Percentiles rank a stretch among this genome's conserved stretches.
Conservation (phyloP, 2,888 invertebrate genomes). For the Patella caerulea region DNA sequence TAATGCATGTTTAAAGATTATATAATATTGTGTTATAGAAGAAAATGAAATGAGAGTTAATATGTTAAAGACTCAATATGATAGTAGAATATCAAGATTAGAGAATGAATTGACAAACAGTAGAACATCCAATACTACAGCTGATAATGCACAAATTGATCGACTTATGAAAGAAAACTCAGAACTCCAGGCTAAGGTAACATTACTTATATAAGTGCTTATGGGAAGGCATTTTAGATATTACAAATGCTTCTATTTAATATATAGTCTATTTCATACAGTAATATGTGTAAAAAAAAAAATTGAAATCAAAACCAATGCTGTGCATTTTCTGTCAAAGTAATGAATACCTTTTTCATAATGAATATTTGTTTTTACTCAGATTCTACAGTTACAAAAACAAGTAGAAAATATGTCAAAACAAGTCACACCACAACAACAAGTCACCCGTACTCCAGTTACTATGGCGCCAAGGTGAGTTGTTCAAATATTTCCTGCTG, state of each 20-base stretch:
- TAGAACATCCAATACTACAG: conserved; percentile 24
- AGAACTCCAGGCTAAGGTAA: conserved; percentile 61
- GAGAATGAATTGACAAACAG: conserved; percentile 47
- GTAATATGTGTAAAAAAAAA: no score
- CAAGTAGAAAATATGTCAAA: conserved; percentile 53
- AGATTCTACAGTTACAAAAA: conserved; percentile 56
- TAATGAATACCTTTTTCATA: no score
- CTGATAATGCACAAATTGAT: conserved; percentile 36
- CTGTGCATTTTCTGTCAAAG: no score
- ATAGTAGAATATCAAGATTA: conserved; percentile 45
- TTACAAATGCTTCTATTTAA: no score
- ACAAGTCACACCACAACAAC: conserved; percentile 39
- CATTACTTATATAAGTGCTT: no score
- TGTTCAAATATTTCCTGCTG: conserved; percentile 35
- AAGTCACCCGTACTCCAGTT: conserved; percentile 32
- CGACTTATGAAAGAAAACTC: conserved; percentile 51
- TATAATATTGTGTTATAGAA: conserved; percentile 27
- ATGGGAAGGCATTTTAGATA: no score
- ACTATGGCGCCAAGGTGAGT: conserved; percentile 33
- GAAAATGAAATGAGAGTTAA: conserved; percentile 37
- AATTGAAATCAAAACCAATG: no score
- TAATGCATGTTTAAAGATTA: no score
- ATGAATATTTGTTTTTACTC: background rate
- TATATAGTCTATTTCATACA: no score
- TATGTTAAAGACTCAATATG: conserved; percentile 46